Base-by-base conservation (phyloP, 1,140 invertebrate genomes). In the Mylabris phalerata region DNA sequence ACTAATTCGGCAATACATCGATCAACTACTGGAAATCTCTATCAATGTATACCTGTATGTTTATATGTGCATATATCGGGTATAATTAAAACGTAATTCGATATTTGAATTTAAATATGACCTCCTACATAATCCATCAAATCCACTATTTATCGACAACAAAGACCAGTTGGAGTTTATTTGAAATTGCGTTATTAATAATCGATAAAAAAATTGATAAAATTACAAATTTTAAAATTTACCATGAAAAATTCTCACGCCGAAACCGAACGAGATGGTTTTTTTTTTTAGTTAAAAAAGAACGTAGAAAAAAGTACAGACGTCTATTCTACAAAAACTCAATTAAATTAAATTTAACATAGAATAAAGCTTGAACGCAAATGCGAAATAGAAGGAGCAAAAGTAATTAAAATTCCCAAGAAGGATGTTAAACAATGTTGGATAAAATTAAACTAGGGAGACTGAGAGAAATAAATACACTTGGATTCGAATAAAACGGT, bases 341-440 rank as follows among this genome's bases (percentile, higher is more conserved):
- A 61, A 68, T 67, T 67, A 67, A 69, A 68, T 66, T 61, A 59
- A 67, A 65, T 66, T 63, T 64, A 64, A 65, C 54, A 62, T 63
- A 64, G 67, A 65, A 70, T 64, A 66, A 64, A 63, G 63, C 62
- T 55, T 61, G 11, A 10, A 66, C 61, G 61, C 60, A 66, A 64
- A 65, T 57, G 63, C 54, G 55, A 64, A 64, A 61, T 61, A 66
- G 60, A 63, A 32, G 62, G 57, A 62, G 60, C 52, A 63, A 67
- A 71, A 67, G 67, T 68, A 71, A 71, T 69, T 69, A 71, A 69
- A 71, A 71, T 71, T 69, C 62, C 61, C 66, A 52, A 60, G 64
- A 66, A 69, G 57, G 66, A 66, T 69, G 66, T 62, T 69, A 63
- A 65, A 64, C 62, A 62, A 58, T 64, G 60, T 58, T 55, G 60